Evolutionary conservation across 2,113 vertebrate species (phyloP), one percentile per base, ranked within the genome.

Genomic region (Syngnathus typhle): DNA sequence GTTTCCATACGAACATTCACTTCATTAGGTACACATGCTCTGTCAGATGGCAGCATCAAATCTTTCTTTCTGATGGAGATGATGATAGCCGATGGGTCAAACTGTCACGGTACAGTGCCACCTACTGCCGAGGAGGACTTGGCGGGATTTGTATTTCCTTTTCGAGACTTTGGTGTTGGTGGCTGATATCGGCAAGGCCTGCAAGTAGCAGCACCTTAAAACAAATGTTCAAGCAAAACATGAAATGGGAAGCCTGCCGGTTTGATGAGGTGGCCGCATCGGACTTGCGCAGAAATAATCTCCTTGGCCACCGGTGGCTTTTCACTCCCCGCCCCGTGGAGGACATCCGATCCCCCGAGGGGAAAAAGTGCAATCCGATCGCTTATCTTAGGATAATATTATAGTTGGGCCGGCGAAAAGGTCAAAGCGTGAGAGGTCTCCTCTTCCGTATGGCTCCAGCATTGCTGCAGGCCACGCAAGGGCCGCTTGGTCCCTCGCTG

Each of bases 321-420:
- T 75, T 75, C 71, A 71, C 73, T 82, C 71, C 54, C 59, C 60
- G 6, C 70, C 71, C 70, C 71, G 77, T 69, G 80, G 76, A 75
- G 69, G 83, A 81, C 73, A 82, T 64, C 56, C 61, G 80, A 83
- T 78, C 62, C 70, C 76, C 73, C 80, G 82, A 6, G 67, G 58
- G 76, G 76, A 78, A 68, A 58, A 65, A 73, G 75, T 73, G 88
- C 69, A 88, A 90, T 71, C 75, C 6, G 80, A 91, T 78, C 81
- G 16, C 72, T 77, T 69, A 62, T 80, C 83, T 84, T 90, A 89
- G 86, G 83, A 90, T 90, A 90, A 91, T 89, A 89, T 90, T 90
- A 89, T 89, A 91, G 88, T 90, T 87, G 82, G 83, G 84, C 78
- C 81, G 79, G 77, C 65, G 80, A 92, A 91, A 32, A 91, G 89